Evolutionary conservation across 2,888 invertebrate genomes (phyloP), one percentile per base, ranked within the genome.

Genomic region (Diarsia mendica): DNA sequence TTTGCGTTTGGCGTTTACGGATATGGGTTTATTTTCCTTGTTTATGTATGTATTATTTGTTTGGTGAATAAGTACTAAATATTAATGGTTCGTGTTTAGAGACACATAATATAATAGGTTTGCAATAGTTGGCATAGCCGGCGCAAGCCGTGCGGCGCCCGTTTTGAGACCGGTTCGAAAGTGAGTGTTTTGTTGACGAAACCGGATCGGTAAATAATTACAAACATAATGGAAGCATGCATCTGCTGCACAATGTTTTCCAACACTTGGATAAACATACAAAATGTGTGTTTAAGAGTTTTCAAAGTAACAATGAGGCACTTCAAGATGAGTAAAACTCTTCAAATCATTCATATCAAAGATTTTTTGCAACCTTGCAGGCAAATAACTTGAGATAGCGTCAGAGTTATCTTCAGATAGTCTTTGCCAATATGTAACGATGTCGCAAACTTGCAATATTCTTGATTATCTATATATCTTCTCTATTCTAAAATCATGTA

Each of bases 141-240:
- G 80, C 68, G 82, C 79, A 65, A 80, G 79, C 67, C 82, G 86
- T 88, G 82, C 83, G 82, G 86, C 88, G 84, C 86, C 87, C 80
- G 89, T 89, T 90, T 88, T 86, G 77, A 88, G 92, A 95, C 94
- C 94, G 94, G 95, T 95, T 95, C 87, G 95, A 95, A 95, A 95
- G 95, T 93, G 91, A 92, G 91, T 90, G 92, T 92, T 93, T 94
- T 93, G 93, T 92, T 92, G 88, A 91, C 89, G 90, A 90, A 94
- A 94, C 94, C 94, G 93, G 93, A 93, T 92, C 90, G 85, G 86
- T 88, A 89, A 91, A 92, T 92, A 91, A 92, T 92, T 89, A 87
- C 82, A 83, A 85, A 88, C 85, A 85, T 88, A 84, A 84, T 87
- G 71, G 74, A 77, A 71, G 72, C 79, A 80, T 83, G 80, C 79